phyloP scores from a whole-genome alignment of 2,797 vertebrate genomes.

The Semaprochilodus insignis region DNA sequence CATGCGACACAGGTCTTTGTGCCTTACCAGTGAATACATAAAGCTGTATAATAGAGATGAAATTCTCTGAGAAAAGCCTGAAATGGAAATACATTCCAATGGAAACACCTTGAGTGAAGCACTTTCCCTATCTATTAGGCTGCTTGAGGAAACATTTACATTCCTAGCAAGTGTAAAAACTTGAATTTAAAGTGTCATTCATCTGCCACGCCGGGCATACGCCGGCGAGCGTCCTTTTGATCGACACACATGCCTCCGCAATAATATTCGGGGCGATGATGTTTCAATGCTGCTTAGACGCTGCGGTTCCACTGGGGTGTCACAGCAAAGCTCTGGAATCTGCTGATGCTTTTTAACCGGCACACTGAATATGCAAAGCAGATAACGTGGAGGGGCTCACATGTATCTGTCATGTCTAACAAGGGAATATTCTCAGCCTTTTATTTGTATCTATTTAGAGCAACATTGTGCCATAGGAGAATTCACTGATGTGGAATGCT shows the following conservation, averaged over 20 bases:
- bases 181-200: slow-evolving; percentile 7
- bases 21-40: not conserved
- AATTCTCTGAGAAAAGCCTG: not conserved
- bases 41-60: not conserved
- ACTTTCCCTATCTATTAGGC: not conserved
- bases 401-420: slow-evolving; percentile 38
- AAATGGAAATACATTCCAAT: not conserved
- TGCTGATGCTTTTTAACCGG: slow-evolving; percentile 23
- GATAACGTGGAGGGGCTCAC: slow-evolving; percentile 8
- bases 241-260: slow-evolving; percentile 3
- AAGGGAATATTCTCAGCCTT: slow-evolving; percentile 30
- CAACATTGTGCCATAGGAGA: slow-evolving; percentile 69
- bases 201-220: not conserved
- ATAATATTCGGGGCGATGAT: not conserved
- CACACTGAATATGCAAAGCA: slow-evolving; percentile 31
- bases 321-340: slow-evolving; percentile 21
- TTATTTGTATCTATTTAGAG: slow-evolving; percentile 45
- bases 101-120: not conserved
- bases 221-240: slow-evolving; percentile 1
- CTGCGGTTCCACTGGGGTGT: slow-evolving; percentile 25
- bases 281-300: not conserved
- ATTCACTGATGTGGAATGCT: slow-evolving; percentile 70
- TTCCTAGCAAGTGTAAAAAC: slow-evolving; percentile 16
- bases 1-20: not conserved
- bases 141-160: slow-evolving; percentile 22